phyloP scores from a whole-genome alignment of 1,140 invertebrate species.

The Lutraria rhynchaena region DNA sequence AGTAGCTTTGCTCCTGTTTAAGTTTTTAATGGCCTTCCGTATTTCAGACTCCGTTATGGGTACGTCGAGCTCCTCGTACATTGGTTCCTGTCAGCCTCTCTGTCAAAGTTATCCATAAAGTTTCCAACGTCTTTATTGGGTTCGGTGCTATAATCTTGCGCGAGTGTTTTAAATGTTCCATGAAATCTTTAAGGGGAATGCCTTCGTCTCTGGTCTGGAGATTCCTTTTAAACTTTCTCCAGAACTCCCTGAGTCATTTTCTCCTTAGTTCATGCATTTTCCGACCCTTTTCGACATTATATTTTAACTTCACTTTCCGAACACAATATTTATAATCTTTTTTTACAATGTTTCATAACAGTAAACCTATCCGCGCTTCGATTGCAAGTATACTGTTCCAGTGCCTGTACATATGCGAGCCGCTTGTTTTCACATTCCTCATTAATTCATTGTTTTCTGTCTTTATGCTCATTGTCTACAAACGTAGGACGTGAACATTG shows the following conservation, averaged over 20 bases:
- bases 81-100: neutral
- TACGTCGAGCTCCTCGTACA: constrained; percentile 3
- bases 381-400: neutral
- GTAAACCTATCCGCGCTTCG: neutral
- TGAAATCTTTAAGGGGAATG: neutral
- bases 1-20: neutral
- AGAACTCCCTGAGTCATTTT: neutral
- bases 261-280: constrained; percentile 4
- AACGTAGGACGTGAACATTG: neutral
- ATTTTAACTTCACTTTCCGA: neutral
- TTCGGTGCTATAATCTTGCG: neutral
- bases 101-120: neutral
- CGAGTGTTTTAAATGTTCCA: neutral
- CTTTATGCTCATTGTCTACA: neutral
- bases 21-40: neutral
- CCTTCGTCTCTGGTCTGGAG: neutral
- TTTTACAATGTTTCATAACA: neutral
- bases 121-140: neutral
- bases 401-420: neutral
- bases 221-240: neutral
- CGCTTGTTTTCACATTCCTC: neutral
- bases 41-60: neutral
- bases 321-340: neutral
- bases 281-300: neutral
- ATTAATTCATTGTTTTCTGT: neutral